A percentile compares a stretch with the other conserved stretches of the same genome.
Evolutionary conservation across 1,140 invertebrate genomes (phyloP).

Genomic region (Neelides sp.): DNA sequence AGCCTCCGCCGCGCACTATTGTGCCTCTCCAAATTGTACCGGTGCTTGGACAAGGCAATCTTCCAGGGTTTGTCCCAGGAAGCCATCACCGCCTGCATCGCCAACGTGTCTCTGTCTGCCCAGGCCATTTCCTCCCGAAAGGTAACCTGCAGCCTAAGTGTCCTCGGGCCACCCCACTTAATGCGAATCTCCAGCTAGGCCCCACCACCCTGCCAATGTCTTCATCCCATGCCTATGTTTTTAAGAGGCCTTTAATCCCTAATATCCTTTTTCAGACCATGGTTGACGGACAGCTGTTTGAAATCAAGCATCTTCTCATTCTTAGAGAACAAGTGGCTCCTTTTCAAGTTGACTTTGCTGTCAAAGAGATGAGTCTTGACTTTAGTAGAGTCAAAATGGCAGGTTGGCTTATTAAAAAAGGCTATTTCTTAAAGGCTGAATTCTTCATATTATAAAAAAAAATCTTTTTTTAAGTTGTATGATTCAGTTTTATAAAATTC

Average conservation of each 20-base stretch:
- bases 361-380: constrained; percentile 81
- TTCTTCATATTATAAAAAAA: not conserved
- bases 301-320: constrained; percentile 95
- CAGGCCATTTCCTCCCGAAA: constrained; percentile 52
- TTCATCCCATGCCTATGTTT: too few relatives aligned
- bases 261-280: constrained; percentile 41
- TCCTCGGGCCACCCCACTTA: too few relatives aligned
- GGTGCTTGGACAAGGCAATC: constrained; percentile 85
- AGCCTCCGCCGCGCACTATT: constrained; percentile 86
- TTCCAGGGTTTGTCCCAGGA: constrained; percentile 95
- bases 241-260: constrained; percentile 1
- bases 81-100: constrained; percentile 77
- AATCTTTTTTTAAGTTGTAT: not conserved
- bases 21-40: constrained; percentile 84
- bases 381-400: constrained; percentile 78
- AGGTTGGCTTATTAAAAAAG: constrained; percentile 33
- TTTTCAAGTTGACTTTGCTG: constrained; percentile 90
- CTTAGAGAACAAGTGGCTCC: constrained; percentile 94
- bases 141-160: too few relatives aligned
- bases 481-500: too few relatives aligned
- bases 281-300: constrained; percentile 88
- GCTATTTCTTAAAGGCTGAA: not conserved
- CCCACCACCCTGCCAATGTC: too few relatives aligned
- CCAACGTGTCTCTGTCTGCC: constrained; percentile 69
- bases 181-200: not conserved